phyloP scores from a whole-genome alignment of 2,113 vertebrate genomes.

The Tympanuchus pallidicinctus region DNA sequence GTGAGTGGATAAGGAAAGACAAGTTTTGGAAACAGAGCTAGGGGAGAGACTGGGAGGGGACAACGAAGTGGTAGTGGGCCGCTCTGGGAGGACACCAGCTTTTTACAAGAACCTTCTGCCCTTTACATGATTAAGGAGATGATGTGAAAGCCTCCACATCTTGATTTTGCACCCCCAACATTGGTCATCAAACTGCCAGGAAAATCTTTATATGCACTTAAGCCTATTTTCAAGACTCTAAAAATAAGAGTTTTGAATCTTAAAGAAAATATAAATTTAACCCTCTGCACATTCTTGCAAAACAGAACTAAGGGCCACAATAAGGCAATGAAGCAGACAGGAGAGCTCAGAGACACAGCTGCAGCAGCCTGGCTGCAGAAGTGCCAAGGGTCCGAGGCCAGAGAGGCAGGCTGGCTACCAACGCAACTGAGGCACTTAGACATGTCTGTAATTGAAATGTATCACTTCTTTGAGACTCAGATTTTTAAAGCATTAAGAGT shows the following conservation, averaged over 20 bases:
- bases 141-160: neutral
- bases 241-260: conserved; percentile 3
- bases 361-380: neutral
- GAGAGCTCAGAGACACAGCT: neutral
- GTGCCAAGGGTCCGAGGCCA: neutral
- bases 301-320: neutral
- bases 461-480: neutral
- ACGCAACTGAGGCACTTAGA: neutral
- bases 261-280: neutral
- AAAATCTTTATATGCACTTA: conserved; percentile 25
- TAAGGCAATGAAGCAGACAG: neutral
- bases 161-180: neutral
- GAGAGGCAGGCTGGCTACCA: neutral
- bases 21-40: conserved; percentile 13
- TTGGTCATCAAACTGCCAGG: neutral
- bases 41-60: neutral
- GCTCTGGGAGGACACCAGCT: neutral
- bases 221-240: conserved; percentile 37
- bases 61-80: neutral
- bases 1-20: neutral
- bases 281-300: neutral
- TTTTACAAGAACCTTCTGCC: neutral
- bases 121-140: neutral
- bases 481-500: neutral
- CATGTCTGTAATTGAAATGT: neutral